Evolutionary conservation across 2,113 vertebrate species (phyloP), one percentile per base, ranked within the genome.

Genomic region (Ia io): DNA sequence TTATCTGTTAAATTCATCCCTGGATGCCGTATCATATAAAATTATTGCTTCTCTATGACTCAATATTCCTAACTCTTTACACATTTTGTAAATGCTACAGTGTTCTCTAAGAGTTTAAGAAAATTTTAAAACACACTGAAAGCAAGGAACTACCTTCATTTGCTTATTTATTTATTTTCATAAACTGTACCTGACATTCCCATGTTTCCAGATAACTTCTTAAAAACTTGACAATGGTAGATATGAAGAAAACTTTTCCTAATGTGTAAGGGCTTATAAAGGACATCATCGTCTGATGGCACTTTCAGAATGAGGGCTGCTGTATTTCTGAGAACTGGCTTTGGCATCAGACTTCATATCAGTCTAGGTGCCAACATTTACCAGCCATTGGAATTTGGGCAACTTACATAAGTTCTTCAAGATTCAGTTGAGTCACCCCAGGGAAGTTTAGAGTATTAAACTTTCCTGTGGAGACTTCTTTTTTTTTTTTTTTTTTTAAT

Each of bases 1-100:
- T 94, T 82, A 65, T 63, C 83, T 93, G 51, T 32, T 67, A 59
- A 92, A 82, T 91, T 78, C 59, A 44, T 90, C 87, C 59, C 51
- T 30, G 47, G 65, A 93, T 96, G 40, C 44, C 18, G 4, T 71
- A 35, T 87, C 67, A 88, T 74, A 71, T 95, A 84, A 88, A 95
- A 67, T 63, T 8, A 88, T 95, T 78, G 70, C 49, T 93, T 91
- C 32, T 35, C 4, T 49, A 61, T 91, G 70, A 84, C 61, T 94
- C 70, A 70, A 20, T 82, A 59, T 95, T 88, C 35, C 32, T 87
- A 90, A 86, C 77, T 87, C 53, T 84, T 74, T 73, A 30, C 17
- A 73, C 37, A 47, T 94, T 80, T 91, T 95, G 49, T 40, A 42
- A 23, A 51, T 44, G 30, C 77, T 63, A 28, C 32, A 9, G 47